Evolutionary conservation across 2,113 vertebrate species (phyloP).

Genomic region (Entelurus aequoreus): DNA sequence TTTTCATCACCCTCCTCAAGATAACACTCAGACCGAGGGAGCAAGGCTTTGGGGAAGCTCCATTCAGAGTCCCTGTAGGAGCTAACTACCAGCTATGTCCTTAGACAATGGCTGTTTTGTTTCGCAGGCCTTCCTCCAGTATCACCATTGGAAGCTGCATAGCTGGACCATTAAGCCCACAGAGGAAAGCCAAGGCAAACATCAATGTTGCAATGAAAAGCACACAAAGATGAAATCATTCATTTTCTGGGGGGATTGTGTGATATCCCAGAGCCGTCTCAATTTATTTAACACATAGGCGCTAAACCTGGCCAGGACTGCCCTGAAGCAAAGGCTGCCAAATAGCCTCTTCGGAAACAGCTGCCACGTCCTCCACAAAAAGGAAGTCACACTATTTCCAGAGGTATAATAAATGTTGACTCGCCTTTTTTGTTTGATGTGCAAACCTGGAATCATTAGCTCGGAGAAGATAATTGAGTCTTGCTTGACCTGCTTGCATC

Average conservation of each 20-base stretch:
- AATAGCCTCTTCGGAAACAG: slow-evolving; percentile 42
- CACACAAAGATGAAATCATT: neutral
- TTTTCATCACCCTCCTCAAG: slow-evolving; percentile 63
- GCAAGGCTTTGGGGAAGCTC: slow-evolving; percentile 50
- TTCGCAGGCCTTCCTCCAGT: slow-evolving; percentile 33
- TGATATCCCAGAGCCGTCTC: slow-evolving; percentile 11
- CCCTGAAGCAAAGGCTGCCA: slow-evolving; percentile 31
- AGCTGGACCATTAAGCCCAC: slow-evolving; percentile 42
- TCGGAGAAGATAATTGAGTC: slow-evolving; percentile 41
- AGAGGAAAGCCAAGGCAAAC: slow-evolving; percentile 13
- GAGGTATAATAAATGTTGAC: slow-evolving; percentile 39
- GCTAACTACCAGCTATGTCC: slow-evolving; percentile 48
- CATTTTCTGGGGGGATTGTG: neutral
- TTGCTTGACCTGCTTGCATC: slow-evolving; percentile 17
- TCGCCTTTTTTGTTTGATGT: slow-evolving; percentile 29
- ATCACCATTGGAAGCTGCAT: slow-evolving; percentile 41
- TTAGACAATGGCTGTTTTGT: slow-evolving; percentile 59
- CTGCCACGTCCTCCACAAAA: slow-evolving; percentile 38
- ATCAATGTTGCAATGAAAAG: slow-evolving; percentile 2
- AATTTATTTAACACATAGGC: slow-evolving; percentile 33
- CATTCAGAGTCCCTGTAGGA: slow-evolving; percentile 34
- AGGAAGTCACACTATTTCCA: slow-evolving; percentile 69
- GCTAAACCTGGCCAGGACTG: slow-evolving; percentile 36
- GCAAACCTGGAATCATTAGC: slow-evolving; percentile 47
- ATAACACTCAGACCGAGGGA: slow-evolving; percentile 50